These are phyloP conservation scores for Drosophila kanekoi DNA, from an alignment of 2,888 invertebrate genomes.

Conservation along the genomic window DNA sequence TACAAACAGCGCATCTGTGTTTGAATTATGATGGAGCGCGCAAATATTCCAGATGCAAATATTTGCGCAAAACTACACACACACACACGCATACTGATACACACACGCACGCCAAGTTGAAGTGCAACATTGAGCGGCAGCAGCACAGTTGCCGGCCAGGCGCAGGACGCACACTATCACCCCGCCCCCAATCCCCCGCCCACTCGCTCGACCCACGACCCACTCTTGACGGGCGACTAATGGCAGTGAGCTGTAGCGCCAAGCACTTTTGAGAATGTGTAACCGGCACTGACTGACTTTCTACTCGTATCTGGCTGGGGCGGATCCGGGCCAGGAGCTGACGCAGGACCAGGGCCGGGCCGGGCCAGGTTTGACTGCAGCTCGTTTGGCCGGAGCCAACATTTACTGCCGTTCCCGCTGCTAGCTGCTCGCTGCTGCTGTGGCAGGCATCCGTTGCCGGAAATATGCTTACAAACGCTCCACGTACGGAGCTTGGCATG, in stretches of 20 bases:
- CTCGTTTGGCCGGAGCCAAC: constrained; percentile 73
- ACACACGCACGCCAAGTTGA: constrained; percentile 62
- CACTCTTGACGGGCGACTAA: constrained; percentile 50
- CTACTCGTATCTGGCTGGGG: constrained; percentile 58
- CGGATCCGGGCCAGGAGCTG: constrained; percentile 38
- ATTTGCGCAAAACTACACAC: constrained; percentile 84
- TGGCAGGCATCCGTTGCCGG: constrained; percentile 75
- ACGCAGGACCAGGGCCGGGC: background rate
- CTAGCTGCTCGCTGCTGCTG: constrained; percentile 23
- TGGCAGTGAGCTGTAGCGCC: constrained; percentile 72
- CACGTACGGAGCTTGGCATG: constrained; percentile 50
- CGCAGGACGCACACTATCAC: constrained; percentile 31
- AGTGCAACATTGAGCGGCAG: constrained; percentile 72
- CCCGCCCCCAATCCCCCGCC: background rate
- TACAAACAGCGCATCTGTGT: constrained; percentile 84
- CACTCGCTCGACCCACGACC: background rate
- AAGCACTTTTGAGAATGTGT: constrained; percentile 78
- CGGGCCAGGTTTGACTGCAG: constrained; percentile 28
- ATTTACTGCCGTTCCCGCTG: constrained; percentile 39
- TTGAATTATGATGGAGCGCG: constrained; percentile 85
- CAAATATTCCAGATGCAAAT: constrained; percentile 85
- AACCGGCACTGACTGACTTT: constrained; percentile 79
- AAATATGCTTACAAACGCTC: constrained; percentile 76
- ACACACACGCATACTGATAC: constrained; percentile 46
- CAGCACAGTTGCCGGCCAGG: constrained; percentile 43